phyloP scores from a whole-genome alignment of 2,888 invertebrate species.

The Drosophila formosana region DNA sequence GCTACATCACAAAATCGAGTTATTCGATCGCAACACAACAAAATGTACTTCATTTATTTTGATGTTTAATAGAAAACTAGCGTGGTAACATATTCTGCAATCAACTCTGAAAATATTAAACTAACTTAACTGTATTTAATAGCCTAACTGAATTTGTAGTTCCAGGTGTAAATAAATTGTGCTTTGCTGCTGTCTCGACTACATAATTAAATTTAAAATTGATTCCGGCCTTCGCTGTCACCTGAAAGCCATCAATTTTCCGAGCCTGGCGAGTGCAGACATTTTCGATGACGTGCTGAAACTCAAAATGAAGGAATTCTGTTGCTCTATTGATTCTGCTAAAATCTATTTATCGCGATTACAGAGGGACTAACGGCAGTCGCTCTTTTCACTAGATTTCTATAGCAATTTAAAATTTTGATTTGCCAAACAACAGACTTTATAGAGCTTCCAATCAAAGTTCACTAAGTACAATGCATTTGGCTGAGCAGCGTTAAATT shows the following conservation, averaged over 20 bases:
- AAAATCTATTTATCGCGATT: neutral
- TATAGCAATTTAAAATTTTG: neutral
- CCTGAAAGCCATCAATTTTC: slow-evolving; percentile 58
- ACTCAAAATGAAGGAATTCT: slow-evolving; percentile 1
- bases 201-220: slow-evolving; percentile 62
- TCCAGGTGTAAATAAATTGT: slow-evolving; percentile 56
- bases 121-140: neutral
- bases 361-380: neutral
- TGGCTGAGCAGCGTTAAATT: too few species aligned
- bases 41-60: neutral
- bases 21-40: neutral
- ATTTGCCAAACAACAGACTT: neutral
- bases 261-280: slow-evolving; percentile 14
- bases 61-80: too few species aligned
- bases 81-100: too few species aligned
- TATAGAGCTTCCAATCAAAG: too few species aligned
- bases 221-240: slow-evolving; percentile 48
- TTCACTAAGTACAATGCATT: too few species aligned
- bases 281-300: slow-evolving; percentile 23
- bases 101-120: neutral
- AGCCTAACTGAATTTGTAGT: slow-evolving; percentile 18
- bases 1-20: neutral
- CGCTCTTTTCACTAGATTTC: neutral
- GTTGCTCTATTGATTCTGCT: neutral
- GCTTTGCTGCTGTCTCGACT: slow-evolving; percentile 45